Percentiles rank a stretch among this genome's conserved stretches.
phyloP scores from a whole-genome alignment of 2,113 vertebrate genomes.

The Ictidomys tridecemlineatus region DNA sequence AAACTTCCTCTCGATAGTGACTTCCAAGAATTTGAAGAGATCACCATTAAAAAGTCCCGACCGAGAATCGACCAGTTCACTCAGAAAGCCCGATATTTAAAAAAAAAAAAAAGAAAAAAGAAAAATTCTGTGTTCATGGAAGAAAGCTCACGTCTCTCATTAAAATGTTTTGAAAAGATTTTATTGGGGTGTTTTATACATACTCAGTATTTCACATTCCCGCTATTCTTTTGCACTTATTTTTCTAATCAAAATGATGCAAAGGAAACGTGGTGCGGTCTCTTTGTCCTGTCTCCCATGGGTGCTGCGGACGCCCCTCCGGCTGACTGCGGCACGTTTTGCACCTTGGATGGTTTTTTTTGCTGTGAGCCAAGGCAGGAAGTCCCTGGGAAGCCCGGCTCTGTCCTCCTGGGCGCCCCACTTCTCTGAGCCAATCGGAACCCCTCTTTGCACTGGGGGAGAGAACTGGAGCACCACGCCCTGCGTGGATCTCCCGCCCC shows the following conservation, averaged over 20 bases:
- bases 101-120: conserved; percentile 14
- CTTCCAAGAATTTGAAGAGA: conserved; percentile 61
- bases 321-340: background rate
- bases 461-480: background rate
- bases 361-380: background rate
- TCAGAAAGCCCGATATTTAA: background rate
- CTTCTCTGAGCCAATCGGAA: background rate
- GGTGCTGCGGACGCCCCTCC: background rate
- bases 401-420: background rate
- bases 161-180: conserved; percentile 51
- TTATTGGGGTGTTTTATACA: conserved; percentile 41
- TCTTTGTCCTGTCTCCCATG: background rate
- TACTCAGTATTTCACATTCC: conserved; percentile 45
- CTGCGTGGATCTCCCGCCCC: background rate
- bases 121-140: background rate
- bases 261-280: background rate
- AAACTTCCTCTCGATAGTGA: conserved; percentile 49
- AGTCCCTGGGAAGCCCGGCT: background rate
- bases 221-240: background rate
- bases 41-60: background rate
- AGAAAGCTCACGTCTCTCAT: conserved; percentile 50
- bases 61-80: background rate
- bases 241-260: conserved; percentile 57
- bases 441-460: background rate
- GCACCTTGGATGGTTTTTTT: background rate